These are phyloP conservation scores for Napeogenes inachia DNA, from an alignment of 2,888 invertebrate genomes.

Conservation along the genomic window DNA sequence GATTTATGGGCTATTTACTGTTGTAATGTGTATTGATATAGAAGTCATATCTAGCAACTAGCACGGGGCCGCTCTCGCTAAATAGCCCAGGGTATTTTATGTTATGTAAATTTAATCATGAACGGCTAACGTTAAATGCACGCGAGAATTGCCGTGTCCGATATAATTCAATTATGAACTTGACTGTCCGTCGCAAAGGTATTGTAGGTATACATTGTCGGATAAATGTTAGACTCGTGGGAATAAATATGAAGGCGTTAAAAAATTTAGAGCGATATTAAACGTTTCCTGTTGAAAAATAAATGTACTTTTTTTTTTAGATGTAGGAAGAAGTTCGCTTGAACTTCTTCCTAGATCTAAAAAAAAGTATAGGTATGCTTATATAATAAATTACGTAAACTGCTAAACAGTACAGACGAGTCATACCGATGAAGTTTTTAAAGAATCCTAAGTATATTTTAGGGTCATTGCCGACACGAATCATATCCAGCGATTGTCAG, in stretches of 20 bases:
- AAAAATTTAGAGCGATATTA: background rate
- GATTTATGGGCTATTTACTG: no score
- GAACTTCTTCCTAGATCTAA: no score
- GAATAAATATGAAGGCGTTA: constrained; percentile 19
- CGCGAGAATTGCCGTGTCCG: constrained; percentile 63
- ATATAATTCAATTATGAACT: constrained; percentile 71
- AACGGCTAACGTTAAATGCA: constrained; percentile 64
- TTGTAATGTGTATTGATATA: constrained; percentile 11
- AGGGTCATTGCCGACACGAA: no score
- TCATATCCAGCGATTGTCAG: constrained; percentile 37
- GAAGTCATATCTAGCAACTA: constrained; percentile 40
- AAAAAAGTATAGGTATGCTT: no score
- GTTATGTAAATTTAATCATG: constrained; percentile 53
- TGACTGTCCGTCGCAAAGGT: constrained; percentile 47
- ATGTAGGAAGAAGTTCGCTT: no score
- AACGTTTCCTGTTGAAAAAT: no score
- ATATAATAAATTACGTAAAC: no score
- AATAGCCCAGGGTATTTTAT: constrained; percentile 56
- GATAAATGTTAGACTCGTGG: constrained; percentile 28
- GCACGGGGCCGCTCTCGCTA: constrained; percentile 46
- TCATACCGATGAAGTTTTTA: no score
- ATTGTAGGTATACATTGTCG: constrained; percentile 32
- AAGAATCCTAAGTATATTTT: no score
- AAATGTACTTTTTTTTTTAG: no score
- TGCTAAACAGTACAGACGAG: no score